Evolutionary conservation across 1,140 invertebrate species (phyloP).

Genomic region (Araneus ventricosus): DNA sequence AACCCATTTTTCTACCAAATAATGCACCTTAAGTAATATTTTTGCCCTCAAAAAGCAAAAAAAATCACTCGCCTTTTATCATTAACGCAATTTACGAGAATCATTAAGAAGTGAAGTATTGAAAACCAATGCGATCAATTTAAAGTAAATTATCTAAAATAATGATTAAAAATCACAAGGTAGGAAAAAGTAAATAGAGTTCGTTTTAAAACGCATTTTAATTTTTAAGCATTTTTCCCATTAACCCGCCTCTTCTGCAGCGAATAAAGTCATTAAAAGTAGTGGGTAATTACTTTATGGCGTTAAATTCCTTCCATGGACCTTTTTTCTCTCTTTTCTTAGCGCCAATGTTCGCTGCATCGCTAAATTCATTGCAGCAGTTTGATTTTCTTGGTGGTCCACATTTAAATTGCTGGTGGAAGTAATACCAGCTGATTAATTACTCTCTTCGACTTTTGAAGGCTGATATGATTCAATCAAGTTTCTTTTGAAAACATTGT

Average conservation of each 20-base stretch:
- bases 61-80: not conserved
- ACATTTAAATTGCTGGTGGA: not conserved
- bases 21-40: not conserved
- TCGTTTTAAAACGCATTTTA: not conserved
- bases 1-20: not conserved
- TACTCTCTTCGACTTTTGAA: not conserved
- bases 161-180: not conserved
- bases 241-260: not conserved
- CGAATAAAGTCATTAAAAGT: not conserved
- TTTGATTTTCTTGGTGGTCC: not conserved
- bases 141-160: slow-evolving; percentile 17
- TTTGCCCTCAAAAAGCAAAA: not conserved
- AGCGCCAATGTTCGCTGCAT: not conserved
- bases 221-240: not conserved
- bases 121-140: slow-evolving; percentile 22
- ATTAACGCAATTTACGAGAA: not conserved
- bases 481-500: not conserved
- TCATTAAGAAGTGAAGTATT: not conserved
- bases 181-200: not conserved
- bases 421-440: not conserved
- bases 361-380: not conserved
- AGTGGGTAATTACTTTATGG: not conserved
- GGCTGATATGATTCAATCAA: not conserved
- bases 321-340: not conserved
- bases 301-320: not conserved